Base-by-base conservation (phyloP, 2,113 vertebrate species). In the Cromileptes altivelis region DNA sequence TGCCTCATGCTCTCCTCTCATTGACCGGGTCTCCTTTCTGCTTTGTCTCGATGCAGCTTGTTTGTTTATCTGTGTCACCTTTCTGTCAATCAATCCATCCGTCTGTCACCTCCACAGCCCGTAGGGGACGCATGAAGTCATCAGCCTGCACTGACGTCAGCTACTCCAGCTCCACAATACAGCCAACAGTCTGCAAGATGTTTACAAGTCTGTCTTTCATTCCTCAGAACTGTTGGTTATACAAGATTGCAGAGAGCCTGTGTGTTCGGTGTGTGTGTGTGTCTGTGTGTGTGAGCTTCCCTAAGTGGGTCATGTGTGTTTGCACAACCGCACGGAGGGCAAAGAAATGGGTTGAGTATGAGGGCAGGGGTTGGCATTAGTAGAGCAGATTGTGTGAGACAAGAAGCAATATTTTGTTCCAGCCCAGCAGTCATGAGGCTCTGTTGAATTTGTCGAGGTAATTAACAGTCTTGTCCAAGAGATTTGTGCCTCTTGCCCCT, bases 301-400 rank as follows among this genome's bases (percentile, higher is more conserved):
- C 45, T 85, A 92, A 92, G 77, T 92, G 82, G 93, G 92, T 92
- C 88, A 88, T 86, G 79, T 87, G 88, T 88, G 88, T 92, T 90
- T 89, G 74, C 47, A 67, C 83, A 86, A 82, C 78, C 4, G 13
- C 53, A 83, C 25, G 12, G 67, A 87, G 72, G 84, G 84, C 81
- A 85, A 85, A 42, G 58, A 78, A 82, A 25, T 81, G 87, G 85
- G 80, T 78, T 23, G 63, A 83, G 63, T 63, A 49, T 30, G 62
- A 74, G 89, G 76, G 65, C 85, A 80, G 53, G 60, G 70, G 83
- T 75, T 78, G 30, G 78, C 64, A 70, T 75, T 33, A 57, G 70
- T 25, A 23, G 75, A 85, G 60, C 74, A 81, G 79, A 92, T 90
- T 93, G 83, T 86, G 80, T 70, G 53, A 86, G 87, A 86, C 81